Evolutionary conservation across 2,888 invertebrate genomes (phyloP).

Genomic region (Anaspis maculata): DNA sequence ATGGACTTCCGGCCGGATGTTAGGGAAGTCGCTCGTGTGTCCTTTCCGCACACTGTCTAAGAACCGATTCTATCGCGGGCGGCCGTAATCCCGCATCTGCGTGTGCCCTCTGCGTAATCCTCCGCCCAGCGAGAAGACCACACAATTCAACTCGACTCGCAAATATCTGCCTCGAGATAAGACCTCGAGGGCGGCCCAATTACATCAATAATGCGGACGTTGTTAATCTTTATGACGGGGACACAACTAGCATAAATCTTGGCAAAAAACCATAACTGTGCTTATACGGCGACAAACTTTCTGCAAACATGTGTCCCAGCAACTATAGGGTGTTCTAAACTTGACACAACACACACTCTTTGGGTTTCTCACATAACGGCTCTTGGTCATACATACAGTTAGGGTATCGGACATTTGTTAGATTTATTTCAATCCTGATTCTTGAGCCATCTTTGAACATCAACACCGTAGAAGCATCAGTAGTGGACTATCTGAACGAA

Average conservation of each 20-base stretch:
- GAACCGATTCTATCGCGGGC: constrained; percentile 22
- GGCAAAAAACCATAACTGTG: constrained; percentile 3
- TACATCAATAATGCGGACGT: constrained; percentile 7
- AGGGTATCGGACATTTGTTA: too few species aligned
- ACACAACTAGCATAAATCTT: constrained; percentile 4
- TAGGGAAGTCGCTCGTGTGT: constrained; percentile 33
- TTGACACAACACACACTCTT: too few species aligned
- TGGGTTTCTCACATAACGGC: too few species aligned
- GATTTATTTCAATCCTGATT: too few species aligned
- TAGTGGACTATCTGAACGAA: too few species aligned
- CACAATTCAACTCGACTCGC: constrained; percentile 3
- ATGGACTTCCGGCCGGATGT: constrained; percentile 39
- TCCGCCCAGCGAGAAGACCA: too few species aligned
- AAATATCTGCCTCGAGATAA: constrained; percentile 5
- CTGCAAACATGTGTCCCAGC: constrained; percentile 5
- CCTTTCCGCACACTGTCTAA: constrained; percentile 31
- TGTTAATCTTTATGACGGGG: constrained; percentile 6
- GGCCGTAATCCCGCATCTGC: too few species aligned
- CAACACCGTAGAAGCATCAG: too few species aligned
- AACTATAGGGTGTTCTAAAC: too few species aligned
- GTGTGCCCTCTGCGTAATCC: constrained; percentile 12
- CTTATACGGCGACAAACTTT: constrained; percentile 1
- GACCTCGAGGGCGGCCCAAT: constrained; percentile 4
- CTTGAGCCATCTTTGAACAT: too few species aligned
- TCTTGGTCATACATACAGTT: too few species aligned